Evolutionary conservation across 2,888 invertebrate species (phyloP), one percentile per base, ranked within the genome.

Genomic region (Electrophaes corylata): DNA sequence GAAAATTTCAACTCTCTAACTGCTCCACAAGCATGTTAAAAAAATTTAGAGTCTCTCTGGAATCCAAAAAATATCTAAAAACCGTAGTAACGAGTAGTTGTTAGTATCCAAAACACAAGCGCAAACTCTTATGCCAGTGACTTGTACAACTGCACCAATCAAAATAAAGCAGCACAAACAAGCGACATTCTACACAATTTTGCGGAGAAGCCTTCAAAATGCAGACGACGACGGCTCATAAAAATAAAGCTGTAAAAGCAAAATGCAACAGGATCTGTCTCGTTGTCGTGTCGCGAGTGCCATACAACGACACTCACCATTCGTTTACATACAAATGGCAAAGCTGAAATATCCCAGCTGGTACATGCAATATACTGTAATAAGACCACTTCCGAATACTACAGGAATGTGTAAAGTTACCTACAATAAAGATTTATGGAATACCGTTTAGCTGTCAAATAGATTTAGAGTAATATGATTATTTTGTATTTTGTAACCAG

Each of bases 251-350:
- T 56, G 55, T 62, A 65, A 51, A 66, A 68, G 57, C 49, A 53
- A 67, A 73, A 65, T 65, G 64, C 61, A 63, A 66, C 62, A 65
- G 60, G 65, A 65, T 48, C 55, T 19, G 47, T 53, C 60, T 59
- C 66, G 67, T 64, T 69, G 65, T 73, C 50, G 20, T 46, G 31
- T 46, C 47, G 16, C 41, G 29, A 44, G 70, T 76, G 73, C 75
- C 80, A 76, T 79, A 79, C 78, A 74, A 73, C 79, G 84, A 81
- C 84, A 84, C 79, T 81, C 83, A 72, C 85, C 88, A 88, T 90
- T 90, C 88, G 88, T 89, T 91, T 81, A 86, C 91, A 89, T 91
- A 90, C 84, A 90, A 89, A 90, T 91, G 87, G 87, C 50, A 18
- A 37, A 51, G 57, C 51, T 47, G 12, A 33, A 4, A 40, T n/a